Evolutionary conservation across 2,888 invertebrate genomes (phyloP).

Genomic region (Fragum sueziense): DNA sequence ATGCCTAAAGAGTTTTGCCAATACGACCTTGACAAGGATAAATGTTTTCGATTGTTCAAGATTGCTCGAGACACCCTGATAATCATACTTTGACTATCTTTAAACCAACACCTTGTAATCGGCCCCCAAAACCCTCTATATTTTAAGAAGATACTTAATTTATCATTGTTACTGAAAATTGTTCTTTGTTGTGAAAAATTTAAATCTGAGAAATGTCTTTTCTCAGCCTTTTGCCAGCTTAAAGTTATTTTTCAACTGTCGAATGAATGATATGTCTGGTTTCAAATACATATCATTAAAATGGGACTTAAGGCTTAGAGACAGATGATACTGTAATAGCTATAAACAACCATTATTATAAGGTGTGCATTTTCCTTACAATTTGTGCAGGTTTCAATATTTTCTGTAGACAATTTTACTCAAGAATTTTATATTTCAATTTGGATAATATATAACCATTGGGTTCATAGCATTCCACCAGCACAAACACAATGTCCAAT

Average conservation of each 20-base stretch:
- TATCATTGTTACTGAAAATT: background rate
- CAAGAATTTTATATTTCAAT: no score
- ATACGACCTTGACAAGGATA: slow-evolving; percentile 13
- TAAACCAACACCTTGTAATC: slow-evolving; percentile 3
- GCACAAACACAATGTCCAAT: no score
- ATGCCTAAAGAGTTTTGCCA: slow-evolving; percentile 16
- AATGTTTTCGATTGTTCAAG: slow-evolving; percentile 12
- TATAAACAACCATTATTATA: no score
- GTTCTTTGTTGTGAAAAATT: background rate
- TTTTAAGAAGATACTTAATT: background rate
- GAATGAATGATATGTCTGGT: background rate
- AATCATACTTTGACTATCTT: slow-evolving; percentile 6
- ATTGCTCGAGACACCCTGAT: slow-evolving; percentile 2
- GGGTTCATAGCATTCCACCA: no score
- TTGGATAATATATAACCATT: no score
- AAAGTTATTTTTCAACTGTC: background rate
- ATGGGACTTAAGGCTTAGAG: no score
- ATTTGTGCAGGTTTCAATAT: no score
- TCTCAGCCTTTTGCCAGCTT: background rate
- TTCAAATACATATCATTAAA: background rate
- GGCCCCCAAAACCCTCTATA: background rate
- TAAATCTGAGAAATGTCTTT: background rate
- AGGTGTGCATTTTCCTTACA: no score
- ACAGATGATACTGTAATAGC: no score
- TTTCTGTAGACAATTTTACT: no score